Percentiles rank a stretch among this genome's conserved stretches.
Evolutionary conservation across 2,797 vertebrate genomes (phyloP).

Genomic region (Parauchenoglanis ngamensis): DNA sequence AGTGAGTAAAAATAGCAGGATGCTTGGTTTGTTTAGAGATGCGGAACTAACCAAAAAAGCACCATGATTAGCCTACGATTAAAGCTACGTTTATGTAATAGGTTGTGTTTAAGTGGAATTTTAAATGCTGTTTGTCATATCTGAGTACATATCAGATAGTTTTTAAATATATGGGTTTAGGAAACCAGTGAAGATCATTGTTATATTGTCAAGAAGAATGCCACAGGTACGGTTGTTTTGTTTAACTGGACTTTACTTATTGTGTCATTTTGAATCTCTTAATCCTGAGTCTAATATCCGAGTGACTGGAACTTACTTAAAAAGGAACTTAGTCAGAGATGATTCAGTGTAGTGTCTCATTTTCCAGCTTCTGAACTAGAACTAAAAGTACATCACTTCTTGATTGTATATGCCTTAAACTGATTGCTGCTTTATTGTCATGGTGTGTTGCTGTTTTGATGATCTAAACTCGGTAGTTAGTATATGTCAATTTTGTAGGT

Average conservation of each 20-base stretch:
- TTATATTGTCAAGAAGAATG: background rate
- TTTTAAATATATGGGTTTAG: background rate
- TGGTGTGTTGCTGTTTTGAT: background rate
- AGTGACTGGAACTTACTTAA: background rate
- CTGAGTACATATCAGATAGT: background rate
- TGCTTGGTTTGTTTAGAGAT: background rate
- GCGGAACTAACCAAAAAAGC: background rate
- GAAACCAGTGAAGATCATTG: background rate
- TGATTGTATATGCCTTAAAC: background rate
- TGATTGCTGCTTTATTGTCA: background rate
- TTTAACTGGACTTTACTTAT: background rate
- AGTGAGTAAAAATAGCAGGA: background rate
- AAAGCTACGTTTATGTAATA: background rate
- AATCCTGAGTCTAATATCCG: background rate
- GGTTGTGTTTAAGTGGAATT: background rate
- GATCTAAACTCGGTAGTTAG: background rate
- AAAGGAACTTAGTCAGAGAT: background rate
- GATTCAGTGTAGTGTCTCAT: background rate
- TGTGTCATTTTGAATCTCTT: background rate
- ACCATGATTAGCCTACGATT: background rate
- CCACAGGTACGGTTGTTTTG: background rate
- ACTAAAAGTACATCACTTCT: background rate
- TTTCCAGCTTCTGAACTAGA: background rate
- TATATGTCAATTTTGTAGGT: slow-evolving; percentile 76
- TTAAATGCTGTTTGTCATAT: background rate